Evolutionary conservation across 2,888 invertebrate genomes (phyloP), one percentile per base, ranked within the genome.

Genomic region (Antheraea yamamai): DNA sequence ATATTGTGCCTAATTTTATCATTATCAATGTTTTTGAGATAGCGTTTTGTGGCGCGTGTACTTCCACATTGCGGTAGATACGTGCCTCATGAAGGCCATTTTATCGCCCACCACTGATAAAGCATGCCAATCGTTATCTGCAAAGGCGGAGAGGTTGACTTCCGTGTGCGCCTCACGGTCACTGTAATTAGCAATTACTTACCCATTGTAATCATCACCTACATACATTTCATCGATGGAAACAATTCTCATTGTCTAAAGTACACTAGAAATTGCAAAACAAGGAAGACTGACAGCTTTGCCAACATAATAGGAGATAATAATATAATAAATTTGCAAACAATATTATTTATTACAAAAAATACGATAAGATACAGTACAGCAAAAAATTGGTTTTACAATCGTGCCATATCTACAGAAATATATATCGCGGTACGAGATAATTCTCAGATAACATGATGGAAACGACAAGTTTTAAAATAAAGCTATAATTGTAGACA

Each of bases 71-170:
- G 76, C 74, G 76, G 75, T 55, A 74, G 73, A 78, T 75, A 77
- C 81, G 82, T 85, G 84, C 83, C 82, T 76, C 75, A 79, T 78
- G 90, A 92, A 92, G 91, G 92, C 81, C 89, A 82, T 83, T 82
- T 88, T 91, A 92, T 92, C 91, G 85, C 85, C 80, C 81, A 78
- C 80, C 81, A 83, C 83, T 91, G 92, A 92, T 92, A 91, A 91
- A 87, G 85, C 87, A 91, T 88, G 87, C 89, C 89, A 89, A 89
- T 91, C 90, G 90, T 92, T 94, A 92, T 92, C 92, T 90, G 87
- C 82, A 85, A 86, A 88, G 87, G 84, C 85, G 86, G 83, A 84
- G 86, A 90, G 87, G 85, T 76, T 87, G 80, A 89, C 91, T 95
- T 95, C 94, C 95, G 93, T 88, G 87, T 92, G 84, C 83, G 76